Base-by-base conservation (phyloP, 2,113 vertebrate genomes). In the Lonchura striata region DNA sequence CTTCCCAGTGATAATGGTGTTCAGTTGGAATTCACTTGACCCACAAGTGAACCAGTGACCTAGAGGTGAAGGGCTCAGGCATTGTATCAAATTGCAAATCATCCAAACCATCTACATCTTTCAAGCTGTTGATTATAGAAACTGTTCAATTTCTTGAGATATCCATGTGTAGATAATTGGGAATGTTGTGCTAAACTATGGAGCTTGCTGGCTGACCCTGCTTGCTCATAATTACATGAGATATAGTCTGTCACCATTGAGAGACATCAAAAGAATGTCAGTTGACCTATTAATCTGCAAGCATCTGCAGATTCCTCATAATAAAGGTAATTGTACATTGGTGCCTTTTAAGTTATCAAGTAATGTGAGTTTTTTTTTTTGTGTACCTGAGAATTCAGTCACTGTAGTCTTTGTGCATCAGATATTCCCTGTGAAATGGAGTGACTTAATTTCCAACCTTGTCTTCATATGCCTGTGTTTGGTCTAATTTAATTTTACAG, bases 31-130 rank as follows among this genome's bases (percentile, higher is more conserved):
- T 95, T 95, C 85, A 60, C 76, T 93, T 92, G 75, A 83, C 94
- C 88, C 82, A 41, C 69, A 20, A 20, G 4, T 96, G 96, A 96
- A 97, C 92, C 56, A 60, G 56, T 71, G 94, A 90, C 95, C 93
- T 64, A 35, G 72, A 70, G 84, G 90, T 78, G 93, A 92, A 94
- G 68, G 90, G 25, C 88, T 90, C 42, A 44, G 50, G 35, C 75
- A 13, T 89, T 70, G 64, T 56, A 68, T 94, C 69, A 28, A 39
- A 68, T 96, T 88, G 71, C 93, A 83, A 17, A 77, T 88, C 49
- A 68, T 78, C 72, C 80, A 83, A 86, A 60, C 59, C n/a, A 64
- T 66, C 88, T 92, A 13, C 68, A n/a, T 92, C 90, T 86, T 81
- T 93, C 79, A 96, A 82, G 60, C 56, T 86, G 76, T 83, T 90